Percentiles rank a stretch among this genome's conserved stretches.
phyloP scores from a whole-genome alignment of 2,888 invertebrate species.

The Ochlodes sylvanus region DNA sequence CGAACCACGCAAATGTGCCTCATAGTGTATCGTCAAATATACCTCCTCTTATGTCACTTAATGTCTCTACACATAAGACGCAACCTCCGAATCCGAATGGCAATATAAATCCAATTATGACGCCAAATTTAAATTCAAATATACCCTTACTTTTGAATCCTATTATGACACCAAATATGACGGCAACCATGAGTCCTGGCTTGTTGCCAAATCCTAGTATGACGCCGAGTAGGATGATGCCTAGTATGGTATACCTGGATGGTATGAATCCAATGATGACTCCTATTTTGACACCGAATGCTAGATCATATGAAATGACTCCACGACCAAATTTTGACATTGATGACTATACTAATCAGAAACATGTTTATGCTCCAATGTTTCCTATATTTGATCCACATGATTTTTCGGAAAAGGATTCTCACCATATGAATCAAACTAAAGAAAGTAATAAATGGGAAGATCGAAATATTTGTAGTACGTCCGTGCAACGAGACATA shows the following conservation, averaged over 20 bases:
- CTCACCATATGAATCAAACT: constrained; percentile 30
- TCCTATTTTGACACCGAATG: constrained; percentile 52
- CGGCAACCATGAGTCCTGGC: constrained; percentile 44
- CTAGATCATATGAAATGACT: constrained; percentile 60
- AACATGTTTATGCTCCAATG: constrained; percentile 70
- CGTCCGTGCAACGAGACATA: constrained; percentile 45
- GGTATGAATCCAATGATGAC: constrained; percentile 39
- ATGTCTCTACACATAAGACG: constrained; percentile 39
- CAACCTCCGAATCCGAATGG: constrained; percentile 2
- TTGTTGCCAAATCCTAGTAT: constrained; percentile 42
- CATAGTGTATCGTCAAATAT: constrained; percentile 16
- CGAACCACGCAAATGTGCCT: constrained; percentile 38
- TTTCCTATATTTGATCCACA: constrained; percentile 52
- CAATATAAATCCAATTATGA: constrained; percentile 23
- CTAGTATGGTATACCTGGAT: too few relatives aligned
- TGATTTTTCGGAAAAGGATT: constrained; percentile 55
- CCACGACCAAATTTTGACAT: constrained; percentile 59
- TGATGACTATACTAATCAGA: constrained; percentile 52
- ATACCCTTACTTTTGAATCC: constrained; percentile 36
- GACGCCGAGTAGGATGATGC: constrained; percentile 7
- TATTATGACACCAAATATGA: constrained; percentile 46
- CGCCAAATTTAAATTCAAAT: constrained; percentile 38
- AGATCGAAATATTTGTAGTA: constrained; percentile 45
- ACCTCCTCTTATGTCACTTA: constrained; percentile 49
- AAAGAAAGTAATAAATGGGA: constrained; percentile 46